phyloP scores from a whole-genome alignment of 2,113 vertebrate species.

The Clarias magur region DNA sequence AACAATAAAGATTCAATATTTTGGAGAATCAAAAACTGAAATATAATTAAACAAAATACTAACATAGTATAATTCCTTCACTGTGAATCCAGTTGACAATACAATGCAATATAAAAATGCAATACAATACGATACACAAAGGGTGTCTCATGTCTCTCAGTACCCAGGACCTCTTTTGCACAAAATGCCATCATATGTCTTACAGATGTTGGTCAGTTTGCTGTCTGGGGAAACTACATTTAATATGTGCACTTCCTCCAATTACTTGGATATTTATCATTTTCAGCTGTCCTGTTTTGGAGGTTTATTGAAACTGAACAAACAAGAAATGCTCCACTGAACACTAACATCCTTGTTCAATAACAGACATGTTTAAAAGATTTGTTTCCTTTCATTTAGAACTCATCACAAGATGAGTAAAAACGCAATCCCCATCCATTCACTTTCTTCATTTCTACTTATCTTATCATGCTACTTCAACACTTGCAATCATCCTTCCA shows the following conservation, averaged over 20 bases:
- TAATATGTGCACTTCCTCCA: conserved; percentile 26
- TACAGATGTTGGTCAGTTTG: conserved; percentile 62
- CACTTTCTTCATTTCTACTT: conserved; percentile 53
- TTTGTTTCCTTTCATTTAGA: conserved; percentile 42
- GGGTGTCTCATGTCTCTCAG: conserved; percentile 64
- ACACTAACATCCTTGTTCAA: background rate
- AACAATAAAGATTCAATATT: conserved; percentile 77
- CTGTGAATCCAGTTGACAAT: conserved; percentile 83
- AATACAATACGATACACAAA: conserved; percentile 72
- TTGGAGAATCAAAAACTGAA: conserved; percentile 84
- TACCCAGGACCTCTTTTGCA: conserved; percentile 71
- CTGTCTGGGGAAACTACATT: conserved; percentile 45
- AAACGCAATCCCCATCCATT: conserved; percentile 54
- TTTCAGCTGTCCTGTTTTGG: conserved; percentile 33
- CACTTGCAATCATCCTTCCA: conserved; percentile 46
- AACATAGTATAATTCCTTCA: conserved; percentile 85
- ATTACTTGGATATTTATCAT: conserved; percentile 4
- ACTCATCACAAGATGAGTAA: conserved; percentile 60
- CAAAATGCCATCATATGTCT: conserved; percentile 54
- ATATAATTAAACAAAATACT: conserved; percentile 80
- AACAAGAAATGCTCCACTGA: conserved; percentile 7
- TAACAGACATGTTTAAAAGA: conserved; percentile 6
- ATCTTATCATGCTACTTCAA: conserved; percentile 37
- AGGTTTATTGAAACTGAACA: conserved; percentile 7
- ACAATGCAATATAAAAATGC: conserved; percentile 76